A percentile compares a stretch with the other conserved stretches of the same genome.
Evolutionary conservation across 2,797 vertebrate species (phyloP).

Genomic region (Pipistrellus nathusii): DNA sequence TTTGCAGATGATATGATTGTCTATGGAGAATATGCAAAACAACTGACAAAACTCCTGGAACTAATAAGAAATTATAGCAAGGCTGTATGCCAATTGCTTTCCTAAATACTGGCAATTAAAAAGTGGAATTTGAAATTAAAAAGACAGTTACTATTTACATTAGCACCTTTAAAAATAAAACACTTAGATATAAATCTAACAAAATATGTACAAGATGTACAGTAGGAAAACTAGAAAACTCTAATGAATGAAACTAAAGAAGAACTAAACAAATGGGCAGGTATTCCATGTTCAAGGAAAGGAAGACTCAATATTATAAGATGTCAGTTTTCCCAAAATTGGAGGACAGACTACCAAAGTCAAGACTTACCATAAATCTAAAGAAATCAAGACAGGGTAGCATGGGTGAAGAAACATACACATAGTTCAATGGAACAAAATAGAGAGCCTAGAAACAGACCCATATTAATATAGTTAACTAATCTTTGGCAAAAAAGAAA

Average conservation of each 20-base stretch:
- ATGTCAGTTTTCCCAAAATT: not conserved
- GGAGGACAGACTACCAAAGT: not conserved
- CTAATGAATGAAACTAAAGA: slow-evolving; percentile 20
- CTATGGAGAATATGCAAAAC: not conserved
- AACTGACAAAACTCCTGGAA: not conserved
- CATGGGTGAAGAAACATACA: not conserved
- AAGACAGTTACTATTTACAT: not conserved
- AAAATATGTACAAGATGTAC: not conserved
- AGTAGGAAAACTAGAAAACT: not conserved
- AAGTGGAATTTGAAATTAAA: not conserved
- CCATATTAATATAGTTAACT: not conserved
- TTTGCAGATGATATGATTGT: not conserved
- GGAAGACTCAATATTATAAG: not conserved
- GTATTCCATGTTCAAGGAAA: not conserved
- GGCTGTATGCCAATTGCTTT: not conserved
- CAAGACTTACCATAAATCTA: not conserved
- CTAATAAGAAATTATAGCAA: not conserved
- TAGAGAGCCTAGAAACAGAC: not conserved
- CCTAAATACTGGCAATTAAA: not conserved
- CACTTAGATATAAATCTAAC: not conserved
- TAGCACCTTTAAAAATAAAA: not conserved
- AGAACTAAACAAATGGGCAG: not conserved
- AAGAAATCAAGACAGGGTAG: not conserved
- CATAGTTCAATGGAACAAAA: not conserved
- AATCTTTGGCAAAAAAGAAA: not conserved